Evolutionary conservation across 1,140 invertebrate genomes (phyloP).

Genomic region (Euura lappo): DNA sequence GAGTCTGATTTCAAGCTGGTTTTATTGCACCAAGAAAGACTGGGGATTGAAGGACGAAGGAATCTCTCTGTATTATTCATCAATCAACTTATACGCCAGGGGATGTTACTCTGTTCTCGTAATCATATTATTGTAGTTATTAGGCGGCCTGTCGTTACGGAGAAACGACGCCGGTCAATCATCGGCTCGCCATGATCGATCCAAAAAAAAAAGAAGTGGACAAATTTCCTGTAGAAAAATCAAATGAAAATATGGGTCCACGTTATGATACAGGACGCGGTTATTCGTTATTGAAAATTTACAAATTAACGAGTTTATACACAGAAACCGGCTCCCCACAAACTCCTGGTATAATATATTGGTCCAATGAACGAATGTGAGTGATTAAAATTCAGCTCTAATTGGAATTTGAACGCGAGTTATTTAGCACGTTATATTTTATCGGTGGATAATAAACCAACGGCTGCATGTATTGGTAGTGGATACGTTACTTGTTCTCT

Average conservation of each 20-base stretch:
- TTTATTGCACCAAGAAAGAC: background rate
- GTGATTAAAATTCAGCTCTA: background rate
- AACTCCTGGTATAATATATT: background rate
- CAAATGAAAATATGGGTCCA: too few species aligned
- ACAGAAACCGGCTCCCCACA: background rate
- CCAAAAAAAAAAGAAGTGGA: background rate
- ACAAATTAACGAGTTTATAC: background rate
- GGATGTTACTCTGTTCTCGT: background rate
- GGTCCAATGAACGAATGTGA: background rate
- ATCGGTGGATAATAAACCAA: background rate
- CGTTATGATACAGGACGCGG: background rate
- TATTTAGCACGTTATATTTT: background rate
- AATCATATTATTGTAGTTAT: background rate
- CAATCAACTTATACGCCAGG: background rate
- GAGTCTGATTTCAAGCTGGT: background rate
- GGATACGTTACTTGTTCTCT: too few species aligned
- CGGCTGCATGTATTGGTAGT: background rate
- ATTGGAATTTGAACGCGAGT: background rate
- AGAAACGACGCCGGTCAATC: too few species aligned
- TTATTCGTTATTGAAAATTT: background rate
- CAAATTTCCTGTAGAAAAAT: background rate
- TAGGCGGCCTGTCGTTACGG: too few species aligned
- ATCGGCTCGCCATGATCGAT: background rate
- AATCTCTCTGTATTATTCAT: background rate
- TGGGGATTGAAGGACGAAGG: background rate